phyloP scores from a whole-genome alignment of 2,888 invertebrate genomes.

The Caenorhabditis angaria region DNA sequence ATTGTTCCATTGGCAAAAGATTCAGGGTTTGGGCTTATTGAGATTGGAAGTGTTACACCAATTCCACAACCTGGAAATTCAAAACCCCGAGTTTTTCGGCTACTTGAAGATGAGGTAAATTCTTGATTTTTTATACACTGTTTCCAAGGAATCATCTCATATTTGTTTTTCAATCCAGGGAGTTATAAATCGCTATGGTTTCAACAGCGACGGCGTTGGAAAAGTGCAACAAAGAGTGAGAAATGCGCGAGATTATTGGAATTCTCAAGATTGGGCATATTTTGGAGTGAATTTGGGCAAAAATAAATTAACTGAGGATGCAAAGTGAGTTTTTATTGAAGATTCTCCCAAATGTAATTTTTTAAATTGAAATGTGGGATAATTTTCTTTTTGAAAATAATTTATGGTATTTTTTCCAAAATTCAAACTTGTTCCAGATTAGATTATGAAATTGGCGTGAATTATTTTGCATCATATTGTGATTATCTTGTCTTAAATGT shows the following conservation, averaged over 20 bases:
- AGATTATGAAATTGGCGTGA: constrained; percentile 79
- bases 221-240: constrained; percentile 60
- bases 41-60: constrained; percentile 90
- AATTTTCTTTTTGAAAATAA: neutral
- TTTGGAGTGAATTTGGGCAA: constrained; percentile 95
- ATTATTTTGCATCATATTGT: constrained; percentile 83
- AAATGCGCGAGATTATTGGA: constrained; percentile 31
- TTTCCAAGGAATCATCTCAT: constrained; percentile 72
- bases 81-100: constrained; percentile 89
- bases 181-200: constrained; percentile 79
- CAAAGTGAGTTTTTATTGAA: constrained; percentile 72
- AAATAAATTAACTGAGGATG: constrained; percentile 85
- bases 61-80: constrained; percentile 90
- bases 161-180: constrained; percentile 42
- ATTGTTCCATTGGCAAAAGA: constrained; percentile 37
- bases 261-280: constrained; percentile 41
- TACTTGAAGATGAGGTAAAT: constrained; percentile 84
- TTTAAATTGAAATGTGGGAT: too few species aligned
- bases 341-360: neutral
- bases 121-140: constrained; percentile 75
- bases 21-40: constrained; percentile 92
- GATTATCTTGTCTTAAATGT: constrained; percentile 97
- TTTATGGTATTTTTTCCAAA: too few species aligned
- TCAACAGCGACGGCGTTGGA: constrained; percentile 91
- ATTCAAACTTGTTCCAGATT: constrained; percentile 28